phyloP scores from a whole-genome alignment of 2,113 vertebrate species.

The Neomonachus schauinslandi region DNA sequence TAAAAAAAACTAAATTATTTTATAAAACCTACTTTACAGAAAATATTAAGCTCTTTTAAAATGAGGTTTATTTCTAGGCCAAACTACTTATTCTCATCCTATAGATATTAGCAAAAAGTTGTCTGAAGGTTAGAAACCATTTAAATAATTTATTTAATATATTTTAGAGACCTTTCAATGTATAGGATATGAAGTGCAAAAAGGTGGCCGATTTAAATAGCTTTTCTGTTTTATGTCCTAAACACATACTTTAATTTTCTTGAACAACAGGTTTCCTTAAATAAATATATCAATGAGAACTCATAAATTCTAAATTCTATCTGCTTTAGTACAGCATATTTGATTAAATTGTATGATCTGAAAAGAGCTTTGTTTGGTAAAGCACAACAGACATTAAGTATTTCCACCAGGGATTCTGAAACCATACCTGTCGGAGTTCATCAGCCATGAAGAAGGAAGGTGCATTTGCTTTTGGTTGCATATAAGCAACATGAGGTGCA shows the following conservation, averaged over 20 bases:
- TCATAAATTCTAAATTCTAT: neutral
- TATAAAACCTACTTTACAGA: slow-evolving; percentile 44
- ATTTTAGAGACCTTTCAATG: neutral
- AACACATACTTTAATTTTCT: neutral
- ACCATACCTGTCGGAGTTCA: slow-evolving; percentile 96
- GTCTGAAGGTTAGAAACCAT: neutral
- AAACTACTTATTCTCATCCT: neutral
- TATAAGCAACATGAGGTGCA: slow-evolving; percentile 98
- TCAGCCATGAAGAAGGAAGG: slow-evolving; percentile 99
- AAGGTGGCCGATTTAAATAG: neutral
- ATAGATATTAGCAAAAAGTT: neutral
- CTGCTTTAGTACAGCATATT: neutral
- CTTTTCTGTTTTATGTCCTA: neutral
- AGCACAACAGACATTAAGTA: rapidly evolving
- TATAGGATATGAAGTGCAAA: neutral
- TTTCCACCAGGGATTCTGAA: slow-evolving; percentile 13
- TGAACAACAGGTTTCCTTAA: neutral
- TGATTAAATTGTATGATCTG: neutral
- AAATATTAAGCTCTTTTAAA: neutral
- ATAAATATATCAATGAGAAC: neutral
- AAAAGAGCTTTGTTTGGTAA: neutral
- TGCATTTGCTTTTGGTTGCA: slow-evolving; percentile 99
- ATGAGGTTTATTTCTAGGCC: neutral
- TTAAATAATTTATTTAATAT: slow-evolving; percentile 6
- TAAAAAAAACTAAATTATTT: neutral